Conservation (phyloP, 2,113 vertebrate genomes). For the Bos javanicus region DNA sequence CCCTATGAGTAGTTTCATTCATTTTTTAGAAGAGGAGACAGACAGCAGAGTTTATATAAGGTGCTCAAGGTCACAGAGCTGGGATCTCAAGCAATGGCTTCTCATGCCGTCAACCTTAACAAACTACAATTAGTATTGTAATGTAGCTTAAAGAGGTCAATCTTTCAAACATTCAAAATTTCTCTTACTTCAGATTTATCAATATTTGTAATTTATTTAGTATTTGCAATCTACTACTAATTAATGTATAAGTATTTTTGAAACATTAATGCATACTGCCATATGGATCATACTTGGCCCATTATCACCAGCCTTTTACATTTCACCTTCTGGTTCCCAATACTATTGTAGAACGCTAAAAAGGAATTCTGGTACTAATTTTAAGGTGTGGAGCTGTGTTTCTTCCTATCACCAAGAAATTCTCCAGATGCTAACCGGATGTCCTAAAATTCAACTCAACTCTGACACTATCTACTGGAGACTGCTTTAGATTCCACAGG, state of each 20-base stretch:
- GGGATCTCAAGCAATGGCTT: neutral
- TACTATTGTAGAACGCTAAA: neutral
- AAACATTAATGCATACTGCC: neutral
- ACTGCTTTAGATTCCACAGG: neutral
- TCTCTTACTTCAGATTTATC: neutral
- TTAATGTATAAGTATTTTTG: neutral
- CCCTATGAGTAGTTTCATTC: neutral
- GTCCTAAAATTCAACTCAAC: neutral
- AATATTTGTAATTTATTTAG: neutral
- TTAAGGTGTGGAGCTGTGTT: neutral
- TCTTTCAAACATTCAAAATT: neutral
- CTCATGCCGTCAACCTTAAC: neutral
- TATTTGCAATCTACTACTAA: neutral
- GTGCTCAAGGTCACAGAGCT: neutral
- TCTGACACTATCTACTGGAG: neutral
- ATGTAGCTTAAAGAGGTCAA: neutral
- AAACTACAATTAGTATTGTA: neutral
- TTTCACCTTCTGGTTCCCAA: conserved; percentile 8
- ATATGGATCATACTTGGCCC: neutral
- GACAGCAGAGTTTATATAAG: neutral
- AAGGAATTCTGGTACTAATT: neutral
- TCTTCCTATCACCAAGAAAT: neutral
- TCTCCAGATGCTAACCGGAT: neutral
- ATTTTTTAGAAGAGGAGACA: neutral
- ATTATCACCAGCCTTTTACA: neutral